phyloP scores from a whole-genome alignment of 2,888 invertebrate species.

The Melieria crassipennis region DNA sequence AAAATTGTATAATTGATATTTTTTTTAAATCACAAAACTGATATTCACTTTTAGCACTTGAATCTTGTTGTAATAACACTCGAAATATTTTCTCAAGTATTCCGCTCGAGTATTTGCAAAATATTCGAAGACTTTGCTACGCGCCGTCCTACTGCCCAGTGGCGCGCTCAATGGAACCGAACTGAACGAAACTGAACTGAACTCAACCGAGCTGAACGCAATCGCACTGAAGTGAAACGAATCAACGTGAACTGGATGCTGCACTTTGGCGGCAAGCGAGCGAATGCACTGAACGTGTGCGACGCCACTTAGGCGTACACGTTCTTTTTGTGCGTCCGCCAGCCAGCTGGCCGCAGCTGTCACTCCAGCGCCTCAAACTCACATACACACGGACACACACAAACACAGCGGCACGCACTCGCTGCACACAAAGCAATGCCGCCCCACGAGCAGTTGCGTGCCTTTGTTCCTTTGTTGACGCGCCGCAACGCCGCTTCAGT shows the following conservation, averaged over 20 bases:
- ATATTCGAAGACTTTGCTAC: no score
- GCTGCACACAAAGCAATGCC: constrained; percentile 16
- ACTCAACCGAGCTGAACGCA: no score
- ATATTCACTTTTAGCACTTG: no score
- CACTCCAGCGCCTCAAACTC: not conserved
- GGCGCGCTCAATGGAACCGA: not conserved
- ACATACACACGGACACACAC: constrained; percentile 10
- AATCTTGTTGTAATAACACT: not conserved
- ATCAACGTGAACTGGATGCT: not conserved
- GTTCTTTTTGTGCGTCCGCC: no score
- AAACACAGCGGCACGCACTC: constrained; percentile 14
- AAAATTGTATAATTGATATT: not conserved
- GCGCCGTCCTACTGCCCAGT: not conserved
- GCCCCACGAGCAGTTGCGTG: not conserved
- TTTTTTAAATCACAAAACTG: no score
- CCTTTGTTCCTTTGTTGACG: not conserved
- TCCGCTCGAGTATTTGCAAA: not conserved
- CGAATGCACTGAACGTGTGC: no score
- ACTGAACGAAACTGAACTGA: not conserved
- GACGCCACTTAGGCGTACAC: no score
- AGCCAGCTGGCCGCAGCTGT: not conserved
- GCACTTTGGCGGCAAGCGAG: no score
- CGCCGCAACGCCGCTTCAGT: no score
- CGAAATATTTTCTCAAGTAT: not conserved
- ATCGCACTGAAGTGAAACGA: not conserved